Evolutionary conservation across 2,888 invertebrate species (phyloP).

Genomic region (Cephalotes varians): DNA sequence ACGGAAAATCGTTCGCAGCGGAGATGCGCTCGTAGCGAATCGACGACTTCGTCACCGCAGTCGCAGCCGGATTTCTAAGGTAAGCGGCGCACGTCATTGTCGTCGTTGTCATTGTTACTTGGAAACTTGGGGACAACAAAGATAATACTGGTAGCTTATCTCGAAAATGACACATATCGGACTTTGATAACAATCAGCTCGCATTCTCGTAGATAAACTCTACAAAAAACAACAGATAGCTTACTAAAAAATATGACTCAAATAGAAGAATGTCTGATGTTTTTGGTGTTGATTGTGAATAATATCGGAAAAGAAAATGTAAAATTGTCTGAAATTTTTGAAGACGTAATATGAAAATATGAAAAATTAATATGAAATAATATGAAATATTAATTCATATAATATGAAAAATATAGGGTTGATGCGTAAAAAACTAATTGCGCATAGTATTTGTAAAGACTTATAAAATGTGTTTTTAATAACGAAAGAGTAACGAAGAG

Average conservation of each 20-base stretch:
- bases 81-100: conserved; percentile 60
- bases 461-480: background rate
- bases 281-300: background rate
- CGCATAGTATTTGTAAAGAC: background rate
- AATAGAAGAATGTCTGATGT: background rate
- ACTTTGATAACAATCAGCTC: background rate
- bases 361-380: too few species aligned
- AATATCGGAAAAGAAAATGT: background rate
- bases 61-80: conserved; percentile 79
- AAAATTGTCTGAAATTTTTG: background rate
- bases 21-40: conserved; percentile 80
- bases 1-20: conserved; percentile 49
- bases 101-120: background rate
- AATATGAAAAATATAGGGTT: background rate
- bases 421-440: background rate
- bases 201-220: background rate
- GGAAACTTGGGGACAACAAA: background rate
- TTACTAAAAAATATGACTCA: background rate
- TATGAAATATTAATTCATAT: too few species aligned
- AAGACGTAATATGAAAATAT: too few species aligned
- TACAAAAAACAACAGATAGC: background rate
- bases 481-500: background rate
- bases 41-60: conserved; percentile 77
- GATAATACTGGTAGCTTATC: background rate
- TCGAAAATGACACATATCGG: background rate